Percentiles rank a stretch among this genome's conserved stretches.
Conservation (phyloP, 2,797 vertebrate genomes). For the Fringilla coelebs region DNA sequence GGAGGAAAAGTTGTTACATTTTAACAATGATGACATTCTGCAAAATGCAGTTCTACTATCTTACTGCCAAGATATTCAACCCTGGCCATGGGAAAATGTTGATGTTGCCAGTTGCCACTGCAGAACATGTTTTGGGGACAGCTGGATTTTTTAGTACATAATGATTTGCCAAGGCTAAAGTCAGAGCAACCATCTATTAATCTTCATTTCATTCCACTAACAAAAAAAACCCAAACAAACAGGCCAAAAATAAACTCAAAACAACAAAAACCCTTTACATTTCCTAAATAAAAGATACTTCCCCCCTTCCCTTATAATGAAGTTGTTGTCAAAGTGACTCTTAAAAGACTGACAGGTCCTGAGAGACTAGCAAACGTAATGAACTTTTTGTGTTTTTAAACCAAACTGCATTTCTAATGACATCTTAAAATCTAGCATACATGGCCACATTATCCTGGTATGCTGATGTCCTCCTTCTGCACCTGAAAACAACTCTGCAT, state of each 20-base stretch:
- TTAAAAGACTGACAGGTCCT: background rate
- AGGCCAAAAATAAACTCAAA: background rate
- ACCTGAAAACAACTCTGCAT: background rate
- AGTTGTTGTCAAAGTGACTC: background rate
- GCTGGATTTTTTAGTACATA: background rate
- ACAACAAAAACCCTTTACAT: background rate
- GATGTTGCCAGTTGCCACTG: background rate
- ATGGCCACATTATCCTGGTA: background rate
- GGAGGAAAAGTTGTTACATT: background rate
- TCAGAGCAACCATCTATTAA: background rate
- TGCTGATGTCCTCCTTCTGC: background rate
- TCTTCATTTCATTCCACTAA: background rate
- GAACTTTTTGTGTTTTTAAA: constrained; percentile 22
- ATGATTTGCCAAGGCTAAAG: background rate
- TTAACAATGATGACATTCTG: background rate
- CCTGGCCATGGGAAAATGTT: background rate
- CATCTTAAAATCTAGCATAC: background rate
- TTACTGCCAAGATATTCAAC: background rate
- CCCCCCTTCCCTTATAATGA: background rate
- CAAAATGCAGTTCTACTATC: background rate
- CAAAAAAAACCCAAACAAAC: background rate
- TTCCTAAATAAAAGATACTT: constrained; percentile 21
- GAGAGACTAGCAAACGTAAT: background rate
- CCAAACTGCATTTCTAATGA: background rate
- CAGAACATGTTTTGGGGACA: background rate